phyloP scores from a whole-genome alignment of 2,113 vertebrate species.

The Scophthalmus maximus region DNA sequence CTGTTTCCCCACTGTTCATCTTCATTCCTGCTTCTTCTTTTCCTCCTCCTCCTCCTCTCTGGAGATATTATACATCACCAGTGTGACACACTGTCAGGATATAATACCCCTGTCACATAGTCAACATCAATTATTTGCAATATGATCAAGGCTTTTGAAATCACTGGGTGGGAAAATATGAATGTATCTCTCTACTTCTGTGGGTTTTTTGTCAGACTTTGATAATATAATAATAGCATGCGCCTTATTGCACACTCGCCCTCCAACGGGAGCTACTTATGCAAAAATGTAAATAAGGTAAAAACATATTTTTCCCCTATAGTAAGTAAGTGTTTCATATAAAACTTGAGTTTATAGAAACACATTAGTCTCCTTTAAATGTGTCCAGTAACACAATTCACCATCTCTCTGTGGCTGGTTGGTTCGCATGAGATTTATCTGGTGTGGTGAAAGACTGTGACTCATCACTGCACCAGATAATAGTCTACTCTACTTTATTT shows the following conservation, averaged over 20 bases:
- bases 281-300: too few species aligned
- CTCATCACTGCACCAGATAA: constrained; percentile 76
- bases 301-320: neutral
- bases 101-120: constrained; percentile 9
- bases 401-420: constrained; percentile 30
- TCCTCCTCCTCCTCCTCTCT: constrained; percentile 1
- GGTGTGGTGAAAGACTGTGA: constrained; percentile 58
- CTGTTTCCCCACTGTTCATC: constrained; percentile 38
- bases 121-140: neutral
- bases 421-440: constrained; percentile 36
- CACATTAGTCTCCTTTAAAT: constrained; percentile 33
- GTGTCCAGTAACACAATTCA: constrained; percentile 28
- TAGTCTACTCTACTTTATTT: constrained; percentile 30
- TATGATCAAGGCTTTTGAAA: constrained; percentile 6
- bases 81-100: neutral
- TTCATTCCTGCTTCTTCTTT: neutral
- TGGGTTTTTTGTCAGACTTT: too few species aligned
- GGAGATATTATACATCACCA: neutral
- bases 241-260: neutral
- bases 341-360: constrained; percentile 13
- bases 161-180: neutral
- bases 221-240: neutral
- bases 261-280: too few species aligned
- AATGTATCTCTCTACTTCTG: neutral
- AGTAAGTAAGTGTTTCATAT: neutral